Evolutionary conservation across 2,113 vertebrate species (phyloP).

Genomic region (Solea senegalensis): DNA sequence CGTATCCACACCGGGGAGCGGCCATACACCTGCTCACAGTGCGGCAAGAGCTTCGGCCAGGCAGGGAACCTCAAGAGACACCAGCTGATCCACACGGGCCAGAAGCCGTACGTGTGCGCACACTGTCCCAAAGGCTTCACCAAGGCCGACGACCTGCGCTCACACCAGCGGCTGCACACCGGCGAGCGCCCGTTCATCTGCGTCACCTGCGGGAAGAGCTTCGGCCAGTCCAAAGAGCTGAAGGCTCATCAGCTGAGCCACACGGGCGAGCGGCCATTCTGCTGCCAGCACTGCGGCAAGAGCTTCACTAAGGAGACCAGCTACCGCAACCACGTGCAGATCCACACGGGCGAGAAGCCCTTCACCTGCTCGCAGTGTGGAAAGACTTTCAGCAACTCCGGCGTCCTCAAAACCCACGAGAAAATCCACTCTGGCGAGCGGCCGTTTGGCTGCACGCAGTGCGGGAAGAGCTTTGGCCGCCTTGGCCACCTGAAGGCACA

Average conservation of each 20-base stretch:
- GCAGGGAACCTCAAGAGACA: constrained; percentile 83
- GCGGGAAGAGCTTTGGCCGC: constrained; percentile 84
- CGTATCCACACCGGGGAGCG: constrained; percentile 84
- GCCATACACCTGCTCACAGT: constrained; percentile 83
- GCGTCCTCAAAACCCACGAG: constrained; percentile 83
- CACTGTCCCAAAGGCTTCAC: constrained; percentile 85
- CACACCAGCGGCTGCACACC: constrained; percentile 83
- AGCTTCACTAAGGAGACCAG: constrained; percentile 79
- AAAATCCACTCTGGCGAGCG: constrained; percentile 83
- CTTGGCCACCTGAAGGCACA: constrained; percentile 85
- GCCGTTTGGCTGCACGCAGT: constrained; percentile 84
- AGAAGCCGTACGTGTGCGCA: constrained; percentile 82
- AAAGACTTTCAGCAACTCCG: constrained; percentile 84
- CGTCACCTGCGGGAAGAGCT: constrained; percentile 79
- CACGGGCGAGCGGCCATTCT: constrained; percentile 76
- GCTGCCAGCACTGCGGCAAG: constrained; percentile 83
- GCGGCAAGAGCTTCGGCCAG: constrained; percentile 84
- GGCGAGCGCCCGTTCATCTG: constrained; percentile 83
- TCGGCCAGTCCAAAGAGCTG: constrained; percentile 81
- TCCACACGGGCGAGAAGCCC: constrained; percentile 78
- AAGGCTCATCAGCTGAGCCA: constrained; percentile 81
- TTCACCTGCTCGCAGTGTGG: constrained; percentile 81
- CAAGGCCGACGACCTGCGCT: constrained; percentile 81
- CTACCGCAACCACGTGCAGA: constrained; percentile 83
- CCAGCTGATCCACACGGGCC: constrained; percentile 85